phyloP scores from a whole-genome alignment of 92 coral and sea anemone genomes.

The Anthopleura xanthogrammica region DNA sequence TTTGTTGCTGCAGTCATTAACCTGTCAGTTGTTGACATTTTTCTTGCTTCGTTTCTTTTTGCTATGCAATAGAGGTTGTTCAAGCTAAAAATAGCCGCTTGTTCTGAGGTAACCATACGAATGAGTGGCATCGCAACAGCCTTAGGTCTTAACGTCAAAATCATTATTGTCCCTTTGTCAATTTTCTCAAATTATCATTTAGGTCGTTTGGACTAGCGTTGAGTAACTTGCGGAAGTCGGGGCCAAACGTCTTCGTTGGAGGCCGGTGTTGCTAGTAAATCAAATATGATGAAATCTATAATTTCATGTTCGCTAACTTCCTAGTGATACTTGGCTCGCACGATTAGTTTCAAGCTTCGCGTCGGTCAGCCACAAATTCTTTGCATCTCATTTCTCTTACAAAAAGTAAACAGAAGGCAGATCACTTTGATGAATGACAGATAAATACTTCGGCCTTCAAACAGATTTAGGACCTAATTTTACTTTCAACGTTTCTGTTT shows the following conservation, averaged over 20 bases:
- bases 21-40: slow-evolving; percentile 5
- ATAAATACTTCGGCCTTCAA: slow-evolving; percentile 47
- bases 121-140: slow-evolving; percentile 9
- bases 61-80: neutral
- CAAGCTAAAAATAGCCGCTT: neutral
- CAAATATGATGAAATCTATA: neutral
- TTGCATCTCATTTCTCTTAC: slow-evolving; percentile 46
- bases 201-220: slow-evolving; percentile 3
- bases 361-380: slow-evolving; percentile 39
- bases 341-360: neutral
- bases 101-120: neutral
- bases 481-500: neutral
- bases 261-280: neutral
- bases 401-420: slow-evolving; percentile 56
- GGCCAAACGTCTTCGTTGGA: slow-evolving; percentile 3
- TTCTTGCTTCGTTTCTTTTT: neutral
- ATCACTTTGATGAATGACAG: slow-evolving; percentile 55
- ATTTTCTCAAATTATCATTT: slow-evolving; percentile 13
- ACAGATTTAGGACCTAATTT: slow-evolving; percentile 35
- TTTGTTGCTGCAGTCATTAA: neutral
- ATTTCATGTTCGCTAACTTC: neutral
- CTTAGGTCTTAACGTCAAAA: slow-evolving; percentile 13
- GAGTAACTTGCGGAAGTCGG: slow-evolving; percentile 13
- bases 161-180: slow-evolving; percentile 4
- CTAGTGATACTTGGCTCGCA: neutral